Percentiles rank a stretch among this genome's conserved stretches.
phyloP scores from a whole-genome alignment of 2,797 vertebrate genomes.

The Gymnoscopelus microlampas region DNA sequence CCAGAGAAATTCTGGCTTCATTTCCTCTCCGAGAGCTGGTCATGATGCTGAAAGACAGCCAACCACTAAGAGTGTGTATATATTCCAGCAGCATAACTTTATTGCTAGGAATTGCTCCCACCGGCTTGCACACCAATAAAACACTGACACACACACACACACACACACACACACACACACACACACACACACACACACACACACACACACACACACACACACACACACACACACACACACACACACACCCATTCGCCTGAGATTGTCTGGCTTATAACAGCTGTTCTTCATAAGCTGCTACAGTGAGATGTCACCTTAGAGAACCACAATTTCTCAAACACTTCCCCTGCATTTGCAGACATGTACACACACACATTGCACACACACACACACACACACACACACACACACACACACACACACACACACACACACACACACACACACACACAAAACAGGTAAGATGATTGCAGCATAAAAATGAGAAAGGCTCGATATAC shows the following conservation, averaged over 20 bases:
- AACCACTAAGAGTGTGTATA: too few species aligned
- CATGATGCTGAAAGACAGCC: constrained; percentile 6
- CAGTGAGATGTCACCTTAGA: too few species aligned
- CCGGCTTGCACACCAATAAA: too few species aligned
- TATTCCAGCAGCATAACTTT: too few species aligned
- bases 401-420: background rate
- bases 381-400: background rate
- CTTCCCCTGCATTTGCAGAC: too few species aligned
- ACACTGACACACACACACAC: background rate
- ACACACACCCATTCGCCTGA: background rate
- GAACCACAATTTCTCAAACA: too few species aligned
- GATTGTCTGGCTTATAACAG: too few species aligned
- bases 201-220: constrained; percentile 1
- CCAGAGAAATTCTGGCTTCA: background rate
- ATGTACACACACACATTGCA: too few species aligned
- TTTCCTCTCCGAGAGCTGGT: constrained; percentile 34
- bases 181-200: background rate
- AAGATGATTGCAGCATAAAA: too few species aligned
- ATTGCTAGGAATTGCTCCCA: too few species aligned
- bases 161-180: constrained; percentile 12
- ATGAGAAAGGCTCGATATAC: too few species aligned
- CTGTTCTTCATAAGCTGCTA: too few species aligned
- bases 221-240: background rate
- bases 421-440: background rate
- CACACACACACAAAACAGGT: background rate